Base-by-base conservation (phyloP, 2,113 vertebrate genomes). In the Benitochromis conjunctus region DNA sequence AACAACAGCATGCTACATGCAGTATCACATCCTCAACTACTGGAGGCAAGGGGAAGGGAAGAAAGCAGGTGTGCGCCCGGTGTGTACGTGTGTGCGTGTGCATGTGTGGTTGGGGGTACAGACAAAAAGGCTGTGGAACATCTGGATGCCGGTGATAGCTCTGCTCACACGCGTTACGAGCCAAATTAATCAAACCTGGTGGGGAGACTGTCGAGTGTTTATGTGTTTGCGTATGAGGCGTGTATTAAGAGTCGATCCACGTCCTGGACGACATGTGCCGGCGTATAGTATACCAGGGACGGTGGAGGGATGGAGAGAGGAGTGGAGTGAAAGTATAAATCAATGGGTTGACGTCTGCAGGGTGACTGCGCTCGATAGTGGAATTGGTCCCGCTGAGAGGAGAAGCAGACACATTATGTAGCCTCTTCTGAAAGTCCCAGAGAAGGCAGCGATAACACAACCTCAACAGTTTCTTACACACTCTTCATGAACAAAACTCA, bases 181-280 rank as follows among this genome's bases (percentile, higher is more conserved):
- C 86, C 92, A 92, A 94, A 95, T 96, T 94, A 95, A 96, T 96
- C 94, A 96, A 95, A 95, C 92, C 91, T 93, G 87, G 90, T 90
- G 92, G 89, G 88, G 90, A 91, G 89, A 88, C 92, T 89, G 91
- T 90, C 77, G 80, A 76, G 91, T 62, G 85, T 71, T 77, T 87
- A 84, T 84, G 86, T 79, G 79, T 79, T 83, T 85, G 91, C 64
- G 80, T 88, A 56, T 78, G 84, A 58, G 91, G 79, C 55, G 31
- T 82, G 56, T 81, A 90, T 95, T 93, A 84, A 79, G 86, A 95
- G 90, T 95, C 90, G 4, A 88, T 86, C 89, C 94, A 95, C 88
- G 88, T 95, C 56, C 90, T 58, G 80, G 82, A 94, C 93, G 85
- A 85, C 79, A 81, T 74, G 92, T 57, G 89, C 83, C 38, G 85